Conservation (phyloP, 2,797 vertebrate genomes). For the Siniperca obscura region DNA sequence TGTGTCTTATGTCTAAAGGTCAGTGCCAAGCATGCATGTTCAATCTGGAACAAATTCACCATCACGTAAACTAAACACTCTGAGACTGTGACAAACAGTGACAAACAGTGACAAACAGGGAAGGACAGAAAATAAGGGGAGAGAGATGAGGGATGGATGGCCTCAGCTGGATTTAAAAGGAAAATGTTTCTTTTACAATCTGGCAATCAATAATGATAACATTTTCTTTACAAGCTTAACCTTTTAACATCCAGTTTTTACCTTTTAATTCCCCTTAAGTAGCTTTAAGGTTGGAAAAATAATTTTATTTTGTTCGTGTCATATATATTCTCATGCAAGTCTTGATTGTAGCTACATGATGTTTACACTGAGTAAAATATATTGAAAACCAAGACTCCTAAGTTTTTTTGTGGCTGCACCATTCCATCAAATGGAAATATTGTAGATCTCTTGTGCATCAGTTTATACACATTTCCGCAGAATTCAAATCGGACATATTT, state of each 20-base stretch:
- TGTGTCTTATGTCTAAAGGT: neutral
- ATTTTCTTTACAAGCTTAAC: no score
- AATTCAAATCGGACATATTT: no score
- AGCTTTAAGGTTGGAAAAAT: neutral
- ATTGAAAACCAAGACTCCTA: neutral
- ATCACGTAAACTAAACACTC: neutral
- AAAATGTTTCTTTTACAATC: neutral
- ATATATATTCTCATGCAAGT: neutral
- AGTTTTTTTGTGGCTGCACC: neutral
- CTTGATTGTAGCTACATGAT: neutral
- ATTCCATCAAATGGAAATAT: neutral
- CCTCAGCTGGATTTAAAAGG: neutral
- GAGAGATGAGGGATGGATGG: neutral
- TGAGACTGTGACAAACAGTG: neutral
- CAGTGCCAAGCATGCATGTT: neutral
- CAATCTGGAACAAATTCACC: conserved; percentile 23
- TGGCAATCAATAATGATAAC: no score
- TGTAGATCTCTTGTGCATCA: neutral
- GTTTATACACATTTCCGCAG: neutral
- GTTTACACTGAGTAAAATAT: neutral
- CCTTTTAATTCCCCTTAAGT: neutral
- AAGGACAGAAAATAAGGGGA: neutral
- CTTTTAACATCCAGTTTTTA: neutral
- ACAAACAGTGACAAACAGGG: neutral
- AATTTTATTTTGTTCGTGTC: neutral